Evolutionary conservation across 1,140 invertebrate genomes (phyloP).

Genomic region (Caenorhabditis brenneri): DNA sequence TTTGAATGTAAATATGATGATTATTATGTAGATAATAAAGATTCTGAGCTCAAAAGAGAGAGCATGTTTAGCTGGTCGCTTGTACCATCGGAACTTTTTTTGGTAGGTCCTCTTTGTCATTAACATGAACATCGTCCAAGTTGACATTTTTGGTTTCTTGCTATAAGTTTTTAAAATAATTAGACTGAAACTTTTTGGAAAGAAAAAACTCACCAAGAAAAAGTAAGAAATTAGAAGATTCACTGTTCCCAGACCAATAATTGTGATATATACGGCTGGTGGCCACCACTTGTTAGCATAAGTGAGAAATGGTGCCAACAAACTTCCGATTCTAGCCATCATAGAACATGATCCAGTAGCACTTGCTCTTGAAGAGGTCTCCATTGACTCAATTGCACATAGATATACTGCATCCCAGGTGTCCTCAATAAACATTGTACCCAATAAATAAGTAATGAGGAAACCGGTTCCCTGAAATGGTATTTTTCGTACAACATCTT

Average conservation of each 20-base stretch:
- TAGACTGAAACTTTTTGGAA: no score
- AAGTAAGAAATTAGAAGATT: conserved; percentile 65
- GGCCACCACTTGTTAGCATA: conserved; percentile 64
- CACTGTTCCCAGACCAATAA: conserved; percentile 60
- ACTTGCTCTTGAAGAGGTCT: conserved; percentile 60
- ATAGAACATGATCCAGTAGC: conserved; percentile 67
- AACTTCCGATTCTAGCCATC: conserved; percentile 64
- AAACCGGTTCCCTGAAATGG: conserved; percentile 57
- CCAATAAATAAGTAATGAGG: conserved; percentile 62
- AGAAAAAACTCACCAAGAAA: conserved; percentile 58
- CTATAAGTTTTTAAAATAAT: not conserved
- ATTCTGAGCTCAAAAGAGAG: no score
- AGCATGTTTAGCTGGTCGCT: no score
- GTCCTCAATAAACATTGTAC: conserved; percentile 67
- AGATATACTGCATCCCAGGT: conserved; percentile 69
- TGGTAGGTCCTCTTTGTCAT: not conserved
- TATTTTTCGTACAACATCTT: not conserved
- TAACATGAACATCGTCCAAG: conserved; percentile 61
- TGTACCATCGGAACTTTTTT: not conserved
- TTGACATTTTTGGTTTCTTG: conserved; percentile 67
- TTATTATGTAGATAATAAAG: no score
- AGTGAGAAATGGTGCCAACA: conserved; percentile 65
- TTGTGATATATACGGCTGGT: conserved; percentile 65
- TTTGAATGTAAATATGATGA: not conserved
- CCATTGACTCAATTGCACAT: conserved; percentile 62